These are phyloP conservation scores for Podarcis lilfordi DNA, from an alignment of 2,797 vertebrate species.

Conservation along the genomic window DNA sequence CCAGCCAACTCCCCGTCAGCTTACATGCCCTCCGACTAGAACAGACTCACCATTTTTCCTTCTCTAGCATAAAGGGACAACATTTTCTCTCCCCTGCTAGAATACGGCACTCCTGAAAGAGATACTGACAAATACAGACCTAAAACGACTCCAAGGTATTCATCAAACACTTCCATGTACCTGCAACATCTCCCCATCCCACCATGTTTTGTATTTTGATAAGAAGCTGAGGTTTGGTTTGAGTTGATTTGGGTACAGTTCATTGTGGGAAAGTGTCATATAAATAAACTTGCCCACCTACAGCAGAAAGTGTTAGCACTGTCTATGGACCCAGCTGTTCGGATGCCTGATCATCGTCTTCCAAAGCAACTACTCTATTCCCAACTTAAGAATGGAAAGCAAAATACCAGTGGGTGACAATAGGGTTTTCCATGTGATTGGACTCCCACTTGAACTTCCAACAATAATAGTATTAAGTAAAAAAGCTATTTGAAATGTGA, in stretches of 20 bases:
- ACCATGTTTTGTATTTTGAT: too few relatives aligned
- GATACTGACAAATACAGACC: constrained; percentile 30
- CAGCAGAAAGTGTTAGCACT: background rate
- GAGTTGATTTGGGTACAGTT: too few relatives aligned
- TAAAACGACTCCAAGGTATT: background rate
- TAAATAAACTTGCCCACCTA: background rate
- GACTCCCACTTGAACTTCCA: background rate
- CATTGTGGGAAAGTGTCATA: too few relatives aligned
- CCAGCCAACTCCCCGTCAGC: constrained; percentile 61
- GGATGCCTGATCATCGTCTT: too few relatives aligned
- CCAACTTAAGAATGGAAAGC: too few relatives aligned
- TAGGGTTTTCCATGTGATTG: background rate
- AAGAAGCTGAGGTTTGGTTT: too few relatives aligned
- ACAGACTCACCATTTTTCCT: constrained; percentile 63
- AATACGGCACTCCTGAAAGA: constrained; percentile 52
- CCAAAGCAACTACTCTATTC: too few relatives aligned
- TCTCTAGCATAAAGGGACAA: constrained; percentile 64
- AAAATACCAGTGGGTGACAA: too few relatives aligned
- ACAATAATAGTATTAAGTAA: background rate
- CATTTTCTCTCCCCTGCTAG: constrained; percentile 54
- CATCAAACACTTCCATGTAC: background rate
- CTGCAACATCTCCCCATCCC: background rate
- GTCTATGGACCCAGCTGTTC: background rate
- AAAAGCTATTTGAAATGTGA: background rate
- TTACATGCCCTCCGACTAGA: constrained; percentile 60